phyloP scores from a whole-genome alignment of 64 coral and sea anemone species.

The Stichodactyla mertensii region DNA sequence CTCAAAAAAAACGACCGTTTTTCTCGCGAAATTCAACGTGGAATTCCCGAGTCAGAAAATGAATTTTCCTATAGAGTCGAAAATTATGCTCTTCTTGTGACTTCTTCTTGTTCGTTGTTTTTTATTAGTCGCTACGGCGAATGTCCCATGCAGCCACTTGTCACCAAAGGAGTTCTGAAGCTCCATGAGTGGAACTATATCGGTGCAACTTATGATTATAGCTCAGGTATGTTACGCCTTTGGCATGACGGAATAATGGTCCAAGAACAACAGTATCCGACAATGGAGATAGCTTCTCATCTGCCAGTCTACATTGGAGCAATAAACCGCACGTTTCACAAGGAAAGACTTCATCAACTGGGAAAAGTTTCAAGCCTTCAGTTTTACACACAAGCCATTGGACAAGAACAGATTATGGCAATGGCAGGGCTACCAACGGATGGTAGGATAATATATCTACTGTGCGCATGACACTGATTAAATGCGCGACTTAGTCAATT shows the following conservation, averaged over 20 bases:
- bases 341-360: background rate
- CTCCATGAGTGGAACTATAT: conserved; percentile 65
- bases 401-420: conserved; percentile 8
- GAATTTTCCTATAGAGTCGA: too few relatives aligned
- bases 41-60: too few relatives aligned
- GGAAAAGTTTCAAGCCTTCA: conserved; percentile 49
- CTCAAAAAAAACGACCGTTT: too few relatives aligned
- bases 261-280: background rate
- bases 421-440: conserved; percentile 21
- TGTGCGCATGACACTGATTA: too few relatives aligned
- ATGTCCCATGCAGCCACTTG: background rate
- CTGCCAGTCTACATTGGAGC: conserved; percentile 56
- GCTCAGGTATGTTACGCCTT: conserved; percentile 27
- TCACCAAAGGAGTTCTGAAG: conserved; percentile 8
- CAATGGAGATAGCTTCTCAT: conserved; percentile 58
- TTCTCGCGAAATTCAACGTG: too few relatives aligned
- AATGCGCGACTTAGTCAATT: too few relatives aligned
- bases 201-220: conserved; percentile 55
- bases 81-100: too few relatives aligned
- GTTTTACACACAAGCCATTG: conserved; percentile 29
- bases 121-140: background rate
- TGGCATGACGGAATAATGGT: conserved; percentile 70
- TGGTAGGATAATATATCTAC: conserved; percentile 5
- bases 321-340: background rate
- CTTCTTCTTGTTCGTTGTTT: background rate